Evolutionary conservation across 1,140 invertebrate genomes (phyloP), one percentile per base, ranked within the genome.

Genomic region (Vanessa atalanta): DNA sequence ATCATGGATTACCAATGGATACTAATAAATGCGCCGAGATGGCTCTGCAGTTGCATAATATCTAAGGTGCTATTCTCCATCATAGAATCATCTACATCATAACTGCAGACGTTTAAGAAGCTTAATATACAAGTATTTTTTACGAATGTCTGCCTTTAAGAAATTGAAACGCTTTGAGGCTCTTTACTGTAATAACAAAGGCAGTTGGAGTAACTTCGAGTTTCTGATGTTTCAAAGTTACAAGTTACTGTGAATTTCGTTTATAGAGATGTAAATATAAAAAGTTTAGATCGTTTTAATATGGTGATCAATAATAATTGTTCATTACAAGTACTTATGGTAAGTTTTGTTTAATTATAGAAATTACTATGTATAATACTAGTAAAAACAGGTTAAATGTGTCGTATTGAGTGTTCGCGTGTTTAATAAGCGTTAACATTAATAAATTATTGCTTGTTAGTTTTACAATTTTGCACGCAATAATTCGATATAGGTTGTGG

Each of bases 151-250:
- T 69, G 15, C 47, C 16, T n/a, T 47, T 26, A n/a, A 67, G 26
- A n/a, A 7, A 43, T 63, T 14, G 23, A 67, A 50, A 20, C 15
- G 64, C 37, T 23, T 47, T 57, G 20, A 72, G 51, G 50, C 53
- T 72, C 63, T 72, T 57, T 16, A 57, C 51, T 20, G 63, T 16
- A 72, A 66, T 72, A 57, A 57, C 51, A 47, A 57, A 43, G 60
- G 63, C 70, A 65, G 70, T 61, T 65, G n/a, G 31, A 72, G 9
- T 64, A 60, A 57, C 63, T 57, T 60, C 65, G 47, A 51, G 31
- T 23, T 51, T 65, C 26, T 47, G 20, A 31, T 64, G n/a, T 64
- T 72, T 72, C 43, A n/a, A 53, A 69, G 31, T 72, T 72, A 23
- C 16, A 37, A 69, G 37, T 26, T 69, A 48, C 15, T 65, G 37